A percentile compares a stretch with the other conserved stretches of the same genome.
These are phyloP conservation scores for Parazoanthus darwini DNA, from an alignment of 92 coral and sea anemone genomes.

Conservation along the genomic window DNA sequence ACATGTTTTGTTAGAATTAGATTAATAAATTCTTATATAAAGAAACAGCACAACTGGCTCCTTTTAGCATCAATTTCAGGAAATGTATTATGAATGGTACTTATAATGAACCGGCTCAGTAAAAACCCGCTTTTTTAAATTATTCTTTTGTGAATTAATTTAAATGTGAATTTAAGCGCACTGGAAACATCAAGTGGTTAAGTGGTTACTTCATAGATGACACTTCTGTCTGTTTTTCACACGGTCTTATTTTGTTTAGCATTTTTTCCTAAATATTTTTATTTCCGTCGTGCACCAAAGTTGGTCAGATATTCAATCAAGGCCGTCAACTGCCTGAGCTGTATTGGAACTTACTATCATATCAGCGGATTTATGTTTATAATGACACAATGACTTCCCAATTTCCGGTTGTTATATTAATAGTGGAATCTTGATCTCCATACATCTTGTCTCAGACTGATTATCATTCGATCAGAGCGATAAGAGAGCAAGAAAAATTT, in stretches of 20 bases:
- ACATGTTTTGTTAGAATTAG: no score
- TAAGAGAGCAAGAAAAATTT: background rate
- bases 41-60: no score
- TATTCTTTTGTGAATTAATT: no score
- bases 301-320: background rate
- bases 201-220: background rate
- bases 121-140: no score
- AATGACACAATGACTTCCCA: background rate
- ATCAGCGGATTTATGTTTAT: background rate
- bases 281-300: background rate
- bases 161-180: background rate
- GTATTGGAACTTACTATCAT: background rate
- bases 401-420: background rate
- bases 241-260: background rate
- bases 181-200: background rate
- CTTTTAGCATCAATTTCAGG: no score
- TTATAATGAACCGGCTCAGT: no score
- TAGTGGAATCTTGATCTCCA: background rate
- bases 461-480: background rate
- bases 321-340: background rate
- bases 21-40: no score
- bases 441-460: background rate
- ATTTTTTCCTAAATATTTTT: constrained; percentile 17
- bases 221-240: background rate
- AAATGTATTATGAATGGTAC: no score